phyloP scores from a whole-genome alignment of 2,888 invertebrate genomes.

The Branchinecta sandiegonensis region DNA sequence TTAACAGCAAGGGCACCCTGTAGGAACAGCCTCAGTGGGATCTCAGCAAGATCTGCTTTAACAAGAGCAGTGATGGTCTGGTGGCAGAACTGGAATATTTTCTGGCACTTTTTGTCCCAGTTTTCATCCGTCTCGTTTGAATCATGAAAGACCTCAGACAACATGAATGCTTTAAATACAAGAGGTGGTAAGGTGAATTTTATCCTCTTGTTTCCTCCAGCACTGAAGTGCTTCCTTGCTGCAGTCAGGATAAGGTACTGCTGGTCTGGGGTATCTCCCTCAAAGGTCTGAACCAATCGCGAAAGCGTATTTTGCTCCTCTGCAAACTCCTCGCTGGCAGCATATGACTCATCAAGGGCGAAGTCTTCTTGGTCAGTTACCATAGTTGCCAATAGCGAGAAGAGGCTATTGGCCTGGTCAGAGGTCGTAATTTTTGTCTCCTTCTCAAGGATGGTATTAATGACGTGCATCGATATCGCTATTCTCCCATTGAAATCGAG shows the following conservation, averaged over 20 bases:
- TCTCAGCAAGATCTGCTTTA: conserved; percentile 84
- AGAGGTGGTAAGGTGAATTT: conserved; percentile 84
- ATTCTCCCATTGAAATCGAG: conserved; percentile 77
- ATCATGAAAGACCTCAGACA: conserved; percentile 63
- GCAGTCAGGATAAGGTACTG: conserved; percentile 79
- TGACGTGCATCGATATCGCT: conserved; percentile 69
- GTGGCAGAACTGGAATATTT: conserved; percentile 96
- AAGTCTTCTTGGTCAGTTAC: conserved; percentile 50
- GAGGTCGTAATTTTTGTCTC: conserved; percentile 73
- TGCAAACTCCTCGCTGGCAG: conserved; percentile 68
- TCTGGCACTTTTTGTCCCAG: conserved; percentile 97
- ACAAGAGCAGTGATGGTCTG: conserved; percentile 84
- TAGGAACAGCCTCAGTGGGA: conserved; percentile 81
- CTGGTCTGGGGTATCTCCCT: conserved; percentile 53
- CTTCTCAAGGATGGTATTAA: conserved; percentile 76
- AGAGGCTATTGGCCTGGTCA: conserved; percentile 52
- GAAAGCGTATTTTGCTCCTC: conserved; percentile 90
- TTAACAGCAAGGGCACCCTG: conserved; percentile 89
- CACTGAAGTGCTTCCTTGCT: conserved; percentile 72
- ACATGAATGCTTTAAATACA: conserved; percentile 78
- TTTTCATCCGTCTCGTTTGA: conserved; percentile 56
- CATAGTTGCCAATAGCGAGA: conserved; percentile 30
- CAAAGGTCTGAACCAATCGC: conserved; percentile 69
- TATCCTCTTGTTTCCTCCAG: conserved; percentile 76
- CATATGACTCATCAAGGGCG: conserved; percentile 2